Evolutionary conservation across 2,888 invertebrate genomes (phyloP).

Genomic region (Hyposoter didymator): DNA sequence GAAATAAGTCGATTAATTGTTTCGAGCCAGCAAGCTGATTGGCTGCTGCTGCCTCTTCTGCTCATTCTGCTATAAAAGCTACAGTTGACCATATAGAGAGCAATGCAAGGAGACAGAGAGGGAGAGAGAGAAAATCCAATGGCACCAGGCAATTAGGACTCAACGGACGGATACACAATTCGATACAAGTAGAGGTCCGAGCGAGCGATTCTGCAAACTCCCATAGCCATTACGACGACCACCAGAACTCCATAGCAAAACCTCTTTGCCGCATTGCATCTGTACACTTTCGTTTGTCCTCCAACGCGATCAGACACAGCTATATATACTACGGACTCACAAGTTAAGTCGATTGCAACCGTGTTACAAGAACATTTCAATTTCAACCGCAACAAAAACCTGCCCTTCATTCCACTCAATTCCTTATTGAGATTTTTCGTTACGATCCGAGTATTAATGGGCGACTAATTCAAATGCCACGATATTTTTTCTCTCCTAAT

Average conservation of each 20-base stretch:
- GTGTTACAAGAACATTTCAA: constrained; percentile 36
- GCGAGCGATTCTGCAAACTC: constrained; percentile 60
- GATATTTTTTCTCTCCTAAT: neutral
- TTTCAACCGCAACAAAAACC: constrained; percentile 12
- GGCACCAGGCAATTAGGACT: constrained; percentile 61
- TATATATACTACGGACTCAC: constrained; percentile 14
- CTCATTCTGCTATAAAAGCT: constrained; percentile 43
- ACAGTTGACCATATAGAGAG: constrained; percentile 23
- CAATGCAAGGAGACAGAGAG: neutral
- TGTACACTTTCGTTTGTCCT: constrained; percentile 55
- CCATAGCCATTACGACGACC: constrained; percentile 48
- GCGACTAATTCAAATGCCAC: neutral
- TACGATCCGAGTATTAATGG: neutral
- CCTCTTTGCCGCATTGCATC: constrained; percentile 45
- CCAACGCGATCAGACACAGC: constrained; percentile 32
- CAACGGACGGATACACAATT: constrained; percentile 62
- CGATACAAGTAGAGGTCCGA: constrained; percentile 47
- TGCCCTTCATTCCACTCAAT: neutral
- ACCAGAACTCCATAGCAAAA: constrained; percentile 31
- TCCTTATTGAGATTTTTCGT: neutral
- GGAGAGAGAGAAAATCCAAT: constrained; percentile 37
- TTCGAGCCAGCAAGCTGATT: constrained; percentile 63
- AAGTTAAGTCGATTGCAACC: constrained; percentile 48
- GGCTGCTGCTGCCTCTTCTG: constrained; percentile 54
- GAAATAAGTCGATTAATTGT: constrained; percentile 77